Evolutionary conservation across 2,113 vertebrate species (phyloP).

Genomic region (Gymnorhina tibicen): DNA sequence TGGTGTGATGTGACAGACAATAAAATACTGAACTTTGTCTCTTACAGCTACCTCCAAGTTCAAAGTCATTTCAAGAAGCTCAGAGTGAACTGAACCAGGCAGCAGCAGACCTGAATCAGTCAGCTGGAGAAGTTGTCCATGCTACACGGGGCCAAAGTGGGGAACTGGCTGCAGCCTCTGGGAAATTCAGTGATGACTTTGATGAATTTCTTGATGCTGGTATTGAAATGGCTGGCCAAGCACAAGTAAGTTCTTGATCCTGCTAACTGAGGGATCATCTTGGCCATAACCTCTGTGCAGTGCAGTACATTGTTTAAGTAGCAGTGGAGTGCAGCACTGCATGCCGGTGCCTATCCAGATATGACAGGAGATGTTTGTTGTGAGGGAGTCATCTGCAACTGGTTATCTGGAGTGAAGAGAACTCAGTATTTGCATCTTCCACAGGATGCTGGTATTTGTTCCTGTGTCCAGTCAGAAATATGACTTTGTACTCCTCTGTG

Average conservation of each 20-base stretch:
- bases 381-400: not conserved
- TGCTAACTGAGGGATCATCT: not conserved
- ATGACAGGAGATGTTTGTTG: not conserved
- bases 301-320: not conserved
- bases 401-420: not conserved
- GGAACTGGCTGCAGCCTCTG: slow-evolving; percentile 91
- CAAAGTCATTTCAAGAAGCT: slow-evolving; percentile 95
- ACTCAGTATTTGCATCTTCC: not conserved
- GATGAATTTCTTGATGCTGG: slow-evolving; percentile 98
- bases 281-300: not conserved
- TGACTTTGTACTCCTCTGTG: rapidly evolving
- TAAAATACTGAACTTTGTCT: not conserved
- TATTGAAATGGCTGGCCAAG: slow-evolving; percentile 98
- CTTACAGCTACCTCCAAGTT: slow-evolving; percentile 88
- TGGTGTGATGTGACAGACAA: not conserved
- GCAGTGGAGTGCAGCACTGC: not conserved
- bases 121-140: slow-evolving; percentile 96
- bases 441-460: not conserved
- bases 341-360: not conserved
- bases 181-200: slow-evolving; percentile 97
- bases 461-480: not conserved
- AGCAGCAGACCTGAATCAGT: slow-evolving; percentile 96
- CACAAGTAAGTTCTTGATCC: slow-evolving; percentile 77
- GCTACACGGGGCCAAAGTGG: slow-evolving; percentile 91
- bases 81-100: slow-evolving; percentile 97